Base-by-base conservation (phyloP, 2,113 vertebrate species). In the Ammospiza caudacuta region DNA sequence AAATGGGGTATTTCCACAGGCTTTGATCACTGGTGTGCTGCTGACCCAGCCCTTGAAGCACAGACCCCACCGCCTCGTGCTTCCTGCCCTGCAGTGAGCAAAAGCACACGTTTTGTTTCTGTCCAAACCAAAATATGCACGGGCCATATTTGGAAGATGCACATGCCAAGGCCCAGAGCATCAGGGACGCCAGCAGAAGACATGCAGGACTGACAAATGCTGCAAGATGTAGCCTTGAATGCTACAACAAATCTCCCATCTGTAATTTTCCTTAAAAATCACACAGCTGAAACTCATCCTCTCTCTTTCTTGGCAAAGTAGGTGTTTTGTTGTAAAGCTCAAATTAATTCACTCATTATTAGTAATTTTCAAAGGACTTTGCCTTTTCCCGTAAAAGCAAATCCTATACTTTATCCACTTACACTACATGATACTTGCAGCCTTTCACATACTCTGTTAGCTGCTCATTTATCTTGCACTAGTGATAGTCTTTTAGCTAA, bases 391-490 rank as follows among this genome's bases (percentile, higher is more conserved):
- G 46, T 64, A 28, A 33, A 83, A 89, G 64, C 17, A 76, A 93
- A 90, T 87, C 66, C 54, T 89, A 1, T 41, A 8, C 49, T 75
- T 91, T 76, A 91, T 76, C 58, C 58, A 25, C 46, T 86, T 82
- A 76, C 15, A 39, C 31, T 51, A 13, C 43, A 3, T 57, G 77
- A 75, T 90, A 39, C 79, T 88, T 64, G 31, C 25, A 90, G 66
- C 62, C 66, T 72, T 90, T 82, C 77, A 75, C 63, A 52, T 69
- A n/a, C 76, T 52, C 46, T 73, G 69, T n/a, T 76, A 76, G 81
- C 80, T 96, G 89, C 92, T 96, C 92, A 96, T 97, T 96, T 97
- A 55, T 94, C 77, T 87, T 89, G 66, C 44, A 52, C 59, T 31
- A 81, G 73, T 69, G 92, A 78, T 87, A 92, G 90, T 73, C 92